Evolutionary conservation across 1,140 invertebrate genomes (phyloP).

Genomic region (Adelges cooleyi): DNA sequence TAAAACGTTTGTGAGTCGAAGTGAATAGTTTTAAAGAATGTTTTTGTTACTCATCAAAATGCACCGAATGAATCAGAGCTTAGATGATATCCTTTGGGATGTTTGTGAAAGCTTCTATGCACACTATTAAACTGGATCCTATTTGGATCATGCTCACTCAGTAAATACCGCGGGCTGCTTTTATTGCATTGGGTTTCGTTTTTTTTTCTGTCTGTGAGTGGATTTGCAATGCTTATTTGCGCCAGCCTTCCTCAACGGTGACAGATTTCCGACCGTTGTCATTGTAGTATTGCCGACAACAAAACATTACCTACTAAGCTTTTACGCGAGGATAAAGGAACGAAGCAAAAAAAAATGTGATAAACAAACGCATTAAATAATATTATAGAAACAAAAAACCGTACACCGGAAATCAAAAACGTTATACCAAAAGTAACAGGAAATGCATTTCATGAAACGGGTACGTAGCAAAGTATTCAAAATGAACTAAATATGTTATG

Average conservation of each 20-base stretch:
- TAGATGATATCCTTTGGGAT: no score
- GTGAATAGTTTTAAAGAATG: no score
- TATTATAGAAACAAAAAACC: background rate
- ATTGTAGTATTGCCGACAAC: slow-evolving; percentile 5
- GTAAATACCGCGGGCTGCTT: slow-evolving; percentile 16
- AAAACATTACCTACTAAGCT: background rate
- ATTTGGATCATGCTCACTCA: slow-evolving; percentile 8
- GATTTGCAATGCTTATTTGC: slow-evolving; percentile 19
- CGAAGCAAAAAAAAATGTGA: background rate
- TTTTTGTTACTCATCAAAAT: no score
- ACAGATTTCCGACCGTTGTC: slow-evolving; percentile 6
- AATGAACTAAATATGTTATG: no score
- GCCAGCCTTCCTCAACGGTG: background rate
- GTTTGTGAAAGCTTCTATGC: slow-evolving; percentile 1
- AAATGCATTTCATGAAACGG: no score
- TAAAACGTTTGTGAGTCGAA: no score
- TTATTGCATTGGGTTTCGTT: slow-evolving; percentile 3
- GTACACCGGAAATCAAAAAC: background rate
- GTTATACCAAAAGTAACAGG: no score
- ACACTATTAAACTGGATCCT: slow-evolving; percentile 16
- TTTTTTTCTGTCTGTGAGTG: slow-evolving; percentile 12
- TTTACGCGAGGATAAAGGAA: background rate
- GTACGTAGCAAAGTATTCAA: no score
- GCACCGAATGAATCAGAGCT: no score
- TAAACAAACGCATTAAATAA: background rate